phyloP scores from a whole-genome alignment of 2,797 vertebrate species.

The Capromys pilorides region DNA sequence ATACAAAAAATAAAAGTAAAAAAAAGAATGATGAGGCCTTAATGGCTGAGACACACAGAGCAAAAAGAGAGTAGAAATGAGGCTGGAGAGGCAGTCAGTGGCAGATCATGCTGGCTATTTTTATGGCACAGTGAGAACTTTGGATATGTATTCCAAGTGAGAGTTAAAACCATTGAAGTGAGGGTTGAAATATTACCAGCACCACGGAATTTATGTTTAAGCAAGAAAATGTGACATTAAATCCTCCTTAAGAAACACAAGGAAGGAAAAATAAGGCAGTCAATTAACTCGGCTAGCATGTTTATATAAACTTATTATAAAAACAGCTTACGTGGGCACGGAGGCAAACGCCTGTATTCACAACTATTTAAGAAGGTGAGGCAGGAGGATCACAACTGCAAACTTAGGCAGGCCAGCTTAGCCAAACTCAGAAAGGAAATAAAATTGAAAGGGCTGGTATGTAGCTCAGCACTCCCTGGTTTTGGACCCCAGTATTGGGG shows the following conservation, averaged over 20 bases:
- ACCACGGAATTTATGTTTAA: conserved; percentile 30
- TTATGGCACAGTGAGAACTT: not conserved
- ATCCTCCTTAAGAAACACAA: conserved; percentile 41
- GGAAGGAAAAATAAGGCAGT: conserved; percentile 18
- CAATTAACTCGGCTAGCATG: not conserved
- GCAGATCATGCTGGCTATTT: not conserved
- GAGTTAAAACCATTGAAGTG: not conserved
- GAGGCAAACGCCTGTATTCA: not conserved
- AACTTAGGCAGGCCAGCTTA: not conserved
- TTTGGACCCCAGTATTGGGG: not conserved
- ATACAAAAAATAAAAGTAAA: too few species aligned
- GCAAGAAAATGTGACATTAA: not conserved
- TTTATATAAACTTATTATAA: not conserved
- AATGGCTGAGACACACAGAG: not conserved
- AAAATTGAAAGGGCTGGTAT: not conserved
- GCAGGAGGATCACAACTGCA: not conserved
- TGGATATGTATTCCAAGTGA: conserved; percentile 28
- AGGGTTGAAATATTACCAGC: conserved; percentile 8
- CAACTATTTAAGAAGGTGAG: not conserved
- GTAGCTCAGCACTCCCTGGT: not conserved
- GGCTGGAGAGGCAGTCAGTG: not conserved
- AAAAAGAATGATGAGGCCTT: too few species aligned
- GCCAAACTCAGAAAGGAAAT: not conserved
- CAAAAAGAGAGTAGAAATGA: not conserved
- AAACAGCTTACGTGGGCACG: not conserved